Percentiles rank a stretch among this genome's conserved stretches.
Evolutionary conservation across 2,797 vertebrate species (phyloP).

Genomic region (Melopsittacus undulatus): DNA sequence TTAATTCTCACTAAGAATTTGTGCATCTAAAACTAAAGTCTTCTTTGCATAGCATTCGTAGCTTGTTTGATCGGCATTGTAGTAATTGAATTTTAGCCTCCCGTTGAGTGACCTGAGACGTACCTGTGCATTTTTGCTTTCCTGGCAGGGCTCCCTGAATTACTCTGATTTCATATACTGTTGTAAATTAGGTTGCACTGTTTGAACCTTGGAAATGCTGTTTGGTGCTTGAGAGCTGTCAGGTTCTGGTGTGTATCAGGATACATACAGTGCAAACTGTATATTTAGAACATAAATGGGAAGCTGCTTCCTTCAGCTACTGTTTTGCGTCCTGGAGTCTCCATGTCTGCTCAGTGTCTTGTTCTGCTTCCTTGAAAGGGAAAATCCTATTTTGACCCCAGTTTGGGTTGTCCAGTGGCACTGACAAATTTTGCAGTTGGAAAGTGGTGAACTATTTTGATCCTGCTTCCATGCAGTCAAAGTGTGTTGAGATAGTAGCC

Average conservation of each 20-base stretch:
- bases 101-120: background rate
- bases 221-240: background rate
- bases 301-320: background rate
- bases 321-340: background rate
- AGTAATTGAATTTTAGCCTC: constrained; percentile 1
- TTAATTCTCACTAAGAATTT: background rate
- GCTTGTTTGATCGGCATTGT: background rate
- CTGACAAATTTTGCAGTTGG: background rate
- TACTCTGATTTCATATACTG: background rate
- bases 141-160: background rate
- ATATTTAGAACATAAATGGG: background rate
- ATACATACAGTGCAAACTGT: background rate
- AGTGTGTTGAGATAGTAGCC: background rate
- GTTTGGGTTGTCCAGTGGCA: background rate
- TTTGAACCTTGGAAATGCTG: background rate
- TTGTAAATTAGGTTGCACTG: background rate
- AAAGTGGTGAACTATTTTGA: background rate
- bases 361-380: background rate
- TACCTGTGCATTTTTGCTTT: background rate
- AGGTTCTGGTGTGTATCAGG: background rate
- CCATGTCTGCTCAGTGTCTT: background rate
- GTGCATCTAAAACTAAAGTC: constrained; percentile 45
- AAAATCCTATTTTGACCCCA: background rate
- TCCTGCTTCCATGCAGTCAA: background rate
- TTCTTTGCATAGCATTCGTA: constrained; percentile 39